Base-by-base conservation (phyloP, 2,888 invertebrate genomes). In the Macroteleia sp. region DNA sequence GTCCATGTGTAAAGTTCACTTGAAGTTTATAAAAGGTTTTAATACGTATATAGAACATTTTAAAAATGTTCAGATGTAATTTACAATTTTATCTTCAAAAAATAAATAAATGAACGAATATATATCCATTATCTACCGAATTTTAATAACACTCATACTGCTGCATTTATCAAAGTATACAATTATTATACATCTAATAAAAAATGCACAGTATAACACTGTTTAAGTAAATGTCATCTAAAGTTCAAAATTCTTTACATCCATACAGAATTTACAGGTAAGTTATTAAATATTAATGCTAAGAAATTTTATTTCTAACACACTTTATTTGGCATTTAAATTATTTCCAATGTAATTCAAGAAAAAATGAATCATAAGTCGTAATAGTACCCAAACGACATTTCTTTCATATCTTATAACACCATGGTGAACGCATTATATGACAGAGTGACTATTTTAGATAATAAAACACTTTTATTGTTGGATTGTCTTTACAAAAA, bases 251-350 rank as follows among this genome's bases (percentile, higher is more conserved):
- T 25, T 36, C 41, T 57, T 57, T 19, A 4, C 30, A n/a, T n/a
- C n/a, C n/a, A n/a, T n/a, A 39, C 16, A 16, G 41, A 41, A 34
- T 25, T 25, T 9, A 57, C n/a, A n/a, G n/a, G n/a, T n/a, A n/a
- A n/a, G n/a, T n/a, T n/a, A n/a, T n/a, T 57, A 57, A 42, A 57
- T 32, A 42, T 57, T 57, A 32, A 42, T 57, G n/a, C n/a, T n/a
- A n/a, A n/a, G n/a, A n/a, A n/a, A n/a, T n/a, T n/a, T n/a, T n/a
- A n/a, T n/a, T n/a, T n/a, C n/a, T n/a, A n/a, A n/a, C n/a, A n/a
- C n/a, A 6, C 16, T 16, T 42, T 36, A 42, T 14, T 0, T 59
- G 59, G 16, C 44, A 59, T 59, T 44, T 59, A 59, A 30, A 42
- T 19, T n/a, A n/a, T n/a, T n/a, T n/a, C n/a, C n/a, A n/a, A n/a